phyloP scores from a whole-genome alignment of 2,113 vertebrate genomes.

The Coregonus clupeaformis region DNA sequence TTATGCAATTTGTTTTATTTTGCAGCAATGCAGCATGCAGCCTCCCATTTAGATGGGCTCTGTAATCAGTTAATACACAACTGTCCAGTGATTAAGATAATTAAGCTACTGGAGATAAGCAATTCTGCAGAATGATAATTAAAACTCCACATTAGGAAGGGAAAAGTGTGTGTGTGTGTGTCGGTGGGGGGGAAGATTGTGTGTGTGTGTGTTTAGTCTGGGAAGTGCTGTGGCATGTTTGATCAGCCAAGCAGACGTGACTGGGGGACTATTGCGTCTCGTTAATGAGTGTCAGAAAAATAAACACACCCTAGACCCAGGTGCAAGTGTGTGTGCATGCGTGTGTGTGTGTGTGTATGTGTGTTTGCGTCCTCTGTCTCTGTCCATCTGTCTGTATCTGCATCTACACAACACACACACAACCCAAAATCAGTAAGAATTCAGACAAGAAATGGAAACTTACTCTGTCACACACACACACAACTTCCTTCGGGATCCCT shows the following conservation, averaged over 20 bases:
- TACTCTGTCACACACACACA: too few species aligned
- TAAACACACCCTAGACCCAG: not conserved
- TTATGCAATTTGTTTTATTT: not conserved
- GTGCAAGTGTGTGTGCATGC: not conserved
- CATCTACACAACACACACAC: too few species aligned
- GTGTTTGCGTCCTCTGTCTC: not conserved
- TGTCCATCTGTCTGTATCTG: not conserved
- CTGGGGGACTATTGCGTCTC: constrained; percentile 35
- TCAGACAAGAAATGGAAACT: too few species aligned
- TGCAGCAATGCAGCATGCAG: not conserved
- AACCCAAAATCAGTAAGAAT: too few species aligned
- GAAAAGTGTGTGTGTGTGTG: not conserved
- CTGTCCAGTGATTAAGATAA: not conserved
- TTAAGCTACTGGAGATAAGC: not conserved
- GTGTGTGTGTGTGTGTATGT: not conserved
- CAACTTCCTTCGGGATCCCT: too few species aligned
- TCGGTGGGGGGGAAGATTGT: not conserved
- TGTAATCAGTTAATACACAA: not conserved
- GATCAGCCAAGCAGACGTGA: constrained; percentile 45
- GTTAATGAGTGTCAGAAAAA: constrained; percentile 30
- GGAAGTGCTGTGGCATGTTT: not conserved
- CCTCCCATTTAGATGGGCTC: not conserved
- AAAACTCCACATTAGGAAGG: not conserved
- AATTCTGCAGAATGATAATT: constrained; percentile 8
- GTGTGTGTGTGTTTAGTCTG: not conserved